Percentiles rank a stretch among this genome's conserved stretches.
Evolutionary conservation across 2,797 vertebrate genomes (phyloP).

Genomic region (Mycteria americana): DNA sequence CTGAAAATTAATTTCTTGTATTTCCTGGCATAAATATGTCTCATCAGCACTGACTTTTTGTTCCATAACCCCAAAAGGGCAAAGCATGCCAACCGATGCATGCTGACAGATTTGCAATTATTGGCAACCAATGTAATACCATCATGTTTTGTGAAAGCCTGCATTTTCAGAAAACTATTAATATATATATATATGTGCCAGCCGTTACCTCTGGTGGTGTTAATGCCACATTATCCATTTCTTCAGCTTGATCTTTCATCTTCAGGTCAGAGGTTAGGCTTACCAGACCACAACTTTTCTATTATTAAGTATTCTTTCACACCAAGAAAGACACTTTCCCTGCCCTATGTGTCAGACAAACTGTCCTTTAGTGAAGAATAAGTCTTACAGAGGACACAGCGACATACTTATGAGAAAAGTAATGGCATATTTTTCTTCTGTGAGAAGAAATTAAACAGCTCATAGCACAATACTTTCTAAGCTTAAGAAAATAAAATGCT

Average conservation of each 20-base stretch:
- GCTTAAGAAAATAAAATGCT: neutral
- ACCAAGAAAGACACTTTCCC: neutral
- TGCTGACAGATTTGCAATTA: slow-evolving; percentile 25
- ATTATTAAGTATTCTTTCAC: neutral
- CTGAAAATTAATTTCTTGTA: slow-evolving; percentile 65
- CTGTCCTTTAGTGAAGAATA: neutral
- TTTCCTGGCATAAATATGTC: slow-evolving; percentile 40
- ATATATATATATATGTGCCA: neutral
- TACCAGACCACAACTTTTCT: neutral
- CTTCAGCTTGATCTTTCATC: neutral
- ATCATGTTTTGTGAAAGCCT: neutral
- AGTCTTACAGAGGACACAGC: neutral
- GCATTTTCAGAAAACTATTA: neutral
- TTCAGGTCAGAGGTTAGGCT: neutral
- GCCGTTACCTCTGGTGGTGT: neutral
- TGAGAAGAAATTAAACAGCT: neutral
- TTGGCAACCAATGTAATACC: neutral
- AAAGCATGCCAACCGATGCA: neutral
- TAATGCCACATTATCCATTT: neutral
- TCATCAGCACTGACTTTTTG: slow-evolving; percentile 52
- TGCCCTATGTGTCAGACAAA: neutral
- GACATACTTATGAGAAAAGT: neutral
- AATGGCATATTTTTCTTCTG: neutral
- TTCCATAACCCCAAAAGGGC: neutral
- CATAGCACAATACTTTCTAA: neutral